A percentile compares a stretch with the other conserved stretches of the same genome.
Evolutionary conservation across 2,888 invertebrate genomes (phyloP).

Genomic region (Neoaliturus tenellus): DNA sequence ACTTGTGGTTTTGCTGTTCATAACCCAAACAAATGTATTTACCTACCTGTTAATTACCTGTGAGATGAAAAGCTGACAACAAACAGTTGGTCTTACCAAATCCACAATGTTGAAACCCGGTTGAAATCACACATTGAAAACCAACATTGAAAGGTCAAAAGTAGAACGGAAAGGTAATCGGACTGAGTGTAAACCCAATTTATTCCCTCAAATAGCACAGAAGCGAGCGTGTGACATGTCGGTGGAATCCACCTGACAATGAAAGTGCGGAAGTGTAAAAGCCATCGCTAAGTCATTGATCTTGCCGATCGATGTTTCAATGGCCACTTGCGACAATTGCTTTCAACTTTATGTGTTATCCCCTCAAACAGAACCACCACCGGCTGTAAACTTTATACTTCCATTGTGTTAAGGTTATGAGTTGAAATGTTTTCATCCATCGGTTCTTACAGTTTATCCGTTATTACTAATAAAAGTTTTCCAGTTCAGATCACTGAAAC

Average conservation of each 20-base stretch:
- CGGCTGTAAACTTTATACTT: neutral
- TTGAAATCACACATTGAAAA: neutral
- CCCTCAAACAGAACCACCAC: neutral
- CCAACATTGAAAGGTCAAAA: neutral
- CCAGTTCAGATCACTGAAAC: neutral
- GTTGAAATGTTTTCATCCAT: neutral
- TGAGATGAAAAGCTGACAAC: neutral
- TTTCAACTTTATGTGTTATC: slow-evolving; percentile 18
- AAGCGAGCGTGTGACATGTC: neutral
- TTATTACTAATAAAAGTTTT: neutral
- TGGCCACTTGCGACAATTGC: slow-evolving; percentile 22
- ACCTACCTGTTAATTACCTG: neutral
- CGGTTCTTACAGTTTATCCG: neutral
- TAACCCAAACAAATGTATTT: neutral
- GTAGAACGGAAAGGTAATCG: neutral
- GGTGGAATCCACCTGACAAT: neutral
- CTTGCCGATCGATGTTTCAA: neutral
- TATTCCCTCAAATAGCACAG: neutral
- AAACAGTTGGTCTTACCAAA: neutral
- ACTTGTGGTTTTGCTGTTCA: neutral
- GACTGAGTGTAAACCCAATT: neutral
- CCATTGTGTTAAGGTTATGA: neutral
- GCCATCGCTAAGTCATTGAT: neutral
- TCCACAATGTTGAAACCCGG: neutral
- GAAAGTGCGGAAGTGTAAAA: neutral